phyloP scores from a whole-genome alignment of 2,797 vertebrate genomes.

The Pogonophryne albipinna region DNA sequence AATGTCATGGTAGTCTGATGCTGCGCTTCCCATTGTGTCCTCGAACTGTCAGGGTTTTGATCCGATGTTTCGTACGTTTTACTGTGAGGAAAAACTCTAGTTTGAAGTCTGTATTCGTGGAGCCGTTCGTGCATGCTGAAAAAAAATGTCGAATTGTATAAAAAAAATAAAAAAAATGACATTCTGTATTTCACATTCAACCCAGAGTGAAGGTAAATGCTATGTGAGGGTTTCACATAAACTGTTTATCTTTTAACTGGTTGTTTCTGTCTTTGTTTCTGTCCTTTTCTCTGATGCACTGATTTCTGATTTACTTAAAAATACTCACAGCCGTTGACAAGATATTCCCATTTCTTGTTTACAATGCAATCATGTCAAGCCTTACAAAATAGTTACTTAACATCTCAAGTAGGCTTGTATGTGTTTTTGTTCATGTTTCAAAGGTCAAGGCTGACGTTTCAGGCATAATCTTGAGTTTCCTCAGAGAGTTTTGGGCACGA shows the following conservation, averaged over 20 bases:
- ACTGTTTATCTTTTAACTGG: conserved; percentile 81
- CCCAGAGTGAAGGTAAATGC: conserved; percentile 78
- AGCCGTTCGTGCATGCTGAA: conserved; percentile 92
- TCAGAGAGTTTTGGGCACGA: too few species aligned
- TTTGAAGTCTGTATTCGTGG: conserved; percentile 88
- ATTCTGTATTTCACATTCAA: conserved; percentile 75
- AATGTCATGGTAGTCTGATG: conserved; percentile 85
- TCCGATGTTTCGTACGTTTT: conserved; percentile 82
- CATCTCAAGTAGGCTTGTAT: neutral
- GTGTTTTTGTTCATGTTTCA: neutral
- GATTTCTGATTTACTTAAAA: neutral
- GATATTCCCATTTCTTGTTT: neutral
- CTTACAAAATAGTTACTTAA: neutral
- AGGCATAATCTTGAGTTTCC: too few species aligned
- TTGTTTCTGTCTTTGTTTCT: conserved; percentile 59
- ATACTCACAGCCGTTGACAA: neutral
- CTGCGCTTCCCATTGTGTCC: conserved; percentile 86
- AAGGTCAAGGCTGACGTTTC: too few species aligned
- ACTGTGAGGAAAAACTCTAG: conserved; percentile 82
- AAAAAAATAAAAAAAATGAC: conserved; percentile 37
- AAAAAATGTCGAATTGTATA: conserved; percentile 84
- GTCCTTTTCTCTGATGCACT: conserved; percentile 21
- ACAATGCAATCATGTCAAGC: neutral
- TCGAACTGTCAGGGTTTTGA: conserved; percentile 83
- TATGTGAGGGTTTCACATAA: conserved; percentile 84